Evolutionary conservation across 2,113 vertebrate species (phyloP), one percentile per base, ranked within the genome.

Genomic region (Tauraco erythrolophus): DNA sequence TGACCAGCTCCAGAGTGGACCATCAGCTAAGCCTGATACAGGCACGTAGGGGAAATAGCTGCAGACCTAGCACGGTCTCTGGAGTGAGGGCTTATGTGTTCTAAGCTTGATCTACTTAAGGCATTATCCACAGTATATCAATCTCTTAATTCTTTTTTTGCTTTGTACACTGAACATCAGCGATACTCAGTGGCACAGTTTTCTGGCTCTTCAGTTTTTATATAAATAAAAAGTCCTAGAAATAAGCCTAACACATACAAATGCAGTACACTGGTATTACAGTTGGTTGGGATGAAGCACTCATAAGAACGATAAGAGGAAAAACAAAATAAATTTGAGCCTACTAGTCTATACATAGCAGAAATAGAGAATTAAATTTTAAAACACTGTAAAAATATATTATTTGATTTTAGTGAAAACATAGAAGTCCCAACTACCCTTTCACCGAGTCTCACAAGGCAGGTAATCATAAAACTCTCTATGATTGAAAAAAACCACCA

Each of bases 31-130:
- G 57, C 61, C 78, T 76, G 48, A 41, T 23, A 19, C 4, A 56
- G 65, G 41, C 3, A 3, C 27, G 13, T 3, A 28, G 31, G 50
- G 70, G 60, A 86, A 90, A 54, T 69, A 86, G 76, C 31, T 51
- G 45, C 17, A 65, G 76, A 57, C 10, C 41, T 80, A 84, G 80
- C 62, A 39, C 7, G 77, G 31, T 27, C 64, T 76, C 76, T 84
- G 83, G 18, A 69, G 24, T 11, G 48, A 94, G 71, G 45, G 58
- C 41, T 83, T 83, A 46, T 25, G 46, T 39, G 74, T 94, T 94
- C 84, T 58, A 65, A 81, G 66, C 54, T 80, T 80, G 58, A 95
- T 86, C 91, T 88, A 53, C 91, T 94, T 79, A 85, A 91, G 54
- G 79, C 53, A 69, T 92, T 95, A 85, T 61, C 46, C 66, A 53